These are phyloP conservation scores for Felis catus DNA, from an alignment of 2,113 vertebrate genomes.

Conservation along the genomic window DNA sequence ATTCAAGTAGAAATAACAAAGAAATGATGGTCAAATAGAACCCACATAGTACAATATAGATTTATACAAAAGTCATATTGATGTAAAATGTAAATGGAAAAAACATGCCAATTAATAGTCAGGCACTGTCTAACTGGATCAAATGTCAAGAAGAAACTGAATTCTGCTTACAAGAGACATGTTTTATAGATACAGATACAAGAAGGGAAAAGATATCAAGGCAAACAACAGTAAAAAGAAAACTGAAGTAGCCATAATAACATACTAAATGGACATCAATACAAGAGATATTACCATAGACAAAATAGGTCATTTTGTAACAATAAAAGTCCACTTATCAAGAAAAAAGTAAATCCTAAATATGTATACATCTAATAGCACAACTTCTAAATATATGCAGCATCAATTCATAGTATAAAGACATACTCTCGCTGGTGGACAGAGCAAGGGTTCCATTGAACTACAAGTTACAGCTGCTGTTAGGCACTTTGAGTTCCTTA, in stretches of 20 bases:
- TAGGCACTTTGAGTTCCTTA: background rate
- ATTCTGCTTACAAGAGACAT: background rate
- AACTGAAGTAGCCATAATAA: background rate
- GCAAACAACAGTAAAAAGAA: background rate
- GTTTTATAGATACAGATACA: background rate
- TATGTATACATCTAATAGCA: background rate
- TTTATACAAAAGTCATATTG: background rate
- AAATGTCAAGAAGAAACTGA: background rate
- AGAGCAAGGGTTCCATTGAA: background rate
- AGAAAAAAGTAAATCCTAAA: background rate
- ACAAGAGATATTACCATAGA: background rate
- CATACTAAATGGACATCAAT: background rate
- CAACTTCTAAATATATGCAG: background rate
- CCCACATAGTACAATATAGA: background rate
- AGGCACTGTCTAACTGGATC: background rate
- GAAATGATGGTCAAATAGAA: background rate
- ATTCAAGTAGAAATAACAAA: background rate
- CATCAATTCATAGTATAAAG: background rate
- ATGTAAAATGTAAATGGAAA: background rate
- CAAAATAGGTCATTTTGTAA: background rate
- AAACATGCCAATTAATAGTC: background rate
- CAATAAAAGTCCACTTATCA: background rate
- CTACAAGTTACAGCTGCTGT: background rate
- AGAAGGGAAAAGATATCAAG: background rate
- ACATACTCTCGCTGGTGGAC: background rate